A percentile compares a stretch with the other conserved stretches of the same genome.
Evolutionary conservation across 1,140 invertebrate species (phyloP).

Genomic region (Scaptomyza montana): DNA sequence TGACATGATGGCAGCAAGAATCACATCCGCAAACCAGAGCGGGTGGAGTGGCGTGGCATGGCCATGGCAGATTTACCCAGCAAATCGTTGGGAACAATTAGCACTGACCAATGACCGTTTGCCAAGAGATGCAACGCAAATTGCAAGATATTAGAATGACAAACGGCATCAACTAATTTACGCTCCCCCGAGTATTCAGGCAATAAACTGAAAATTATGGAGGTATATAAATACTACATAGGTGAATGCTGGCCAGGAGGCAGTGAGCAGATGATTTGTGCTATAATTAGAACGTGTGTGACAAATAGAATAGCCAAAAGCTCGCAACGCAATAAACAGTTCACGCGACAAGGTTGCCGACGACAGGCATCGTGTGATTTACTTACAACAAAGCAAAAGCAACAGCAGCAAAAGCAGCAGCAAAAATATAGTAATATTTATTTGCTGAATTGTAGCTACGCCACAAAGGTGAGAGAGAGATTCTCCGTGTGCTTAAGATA

Average conservation of each 20-base stretch:
- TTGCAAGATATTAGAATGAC: slow-evolving; percentile 51
- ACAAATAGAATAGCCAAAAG: slow-evolving; percentile 42
- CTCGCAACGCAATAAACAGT: slow-evolving; percentile 58
- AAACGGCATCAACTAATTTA: slow-evolving; percentile 31
- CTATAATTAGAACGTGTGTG: slow-evolving; percentile 52
- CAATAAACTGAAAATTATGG: slow-evolving; percentile 48
- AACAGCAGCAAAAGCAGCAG: background rate
- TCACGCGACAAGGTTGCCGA: slow-evolving; percentile 68
- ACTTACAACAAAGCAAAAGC: slow-evolving; percentile 37
- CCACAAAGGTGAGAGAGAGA: slow-evolving; percentile 37
- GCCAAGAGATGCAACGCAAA: slow-evolving; percentile 57
- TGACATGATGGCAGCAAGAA: slow-evolving; percentile 11
- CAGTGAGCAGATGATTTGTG: slow-evolving; percentile 34
- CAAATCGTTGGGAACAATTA: slow-evolving; percentile 44
- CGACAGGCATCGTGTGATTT: slow-evolving; percentile 50
- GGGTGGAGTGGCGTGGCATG: background rate
- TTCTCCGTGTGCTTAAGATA: slow-evolving; percentile 18
- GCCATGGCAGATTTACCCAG: slow-evolving; percentile 27
- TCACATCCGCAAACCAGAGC: slow-evolving; percentile 17
- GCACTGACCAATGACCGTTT: slow-evolving; percentile 18
- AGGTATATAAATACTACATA: slow-evolving; percentile 17
- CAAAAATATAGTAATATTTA: background rate
- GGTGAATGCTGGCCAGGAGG: slow-evolving; percentile 20
- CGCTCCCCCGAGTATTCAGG: slow-evolving; percentile 31
- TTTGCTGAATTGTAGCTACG: slow-evolving; percentile 18